phyloP scores from a whole-genome alignment of 1,140 invertebrate genomes.

The Daktulosphaira vitifoliae region DNA sequence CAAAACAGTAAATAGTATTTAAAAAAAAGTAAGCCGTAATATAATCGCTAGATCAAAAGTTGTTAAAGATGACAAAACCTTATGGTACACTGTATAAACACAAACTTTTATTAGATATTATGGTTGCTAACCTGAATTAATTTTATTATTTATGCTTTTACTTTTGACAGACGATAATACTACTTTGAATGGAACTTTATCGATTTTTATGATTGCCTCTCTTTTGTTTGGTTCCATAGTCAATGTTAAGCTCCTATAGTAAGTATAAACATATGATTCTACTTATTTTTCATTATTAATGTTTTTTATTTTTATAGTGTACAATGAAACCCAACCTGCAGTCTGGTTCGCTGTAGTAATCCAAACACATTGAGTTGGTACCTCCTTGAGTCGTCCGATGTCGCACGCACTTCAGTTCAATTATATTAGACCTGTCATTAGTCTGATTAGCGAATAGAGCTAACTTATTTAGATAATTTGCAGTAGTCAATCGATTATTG shows the following conservation, averaged over 20 bases:
- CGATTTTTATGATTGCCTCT: conserved; percentile 20
- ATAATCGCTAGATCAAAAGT: too few relatives aligned
- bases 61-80: too few relatives aligned
- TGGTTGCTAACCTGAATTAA: neutral
- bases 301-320: too few relatives aligned
- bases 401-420: conserved; percentile 5
- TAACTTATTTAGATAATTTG: neutral
- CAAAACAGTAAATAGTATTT: too few relatives aligned
- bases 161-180: conserved; percentile 6
- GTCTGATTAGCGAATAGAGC: neutral
- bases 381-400: neutral
- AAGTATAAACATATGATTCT: neutral
- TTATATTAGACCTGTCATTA: neutral
- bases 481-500: neutral
- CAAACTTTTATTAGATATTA: too few relatives aligned
- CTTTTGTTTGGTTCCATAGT: neutral
- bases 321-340: conserved; percentile 15
- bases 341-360: conserved; percentile 37
- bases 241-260: neutral
- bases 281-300: too few relatives aligned
- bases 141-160: conserved; percentile 18
- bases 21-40: too few relatives aligned
- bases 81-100: too few relatives aligned
- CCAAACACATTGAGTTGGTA: neutral
- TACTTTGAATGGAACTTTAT: conserved; percentile 15